phyloP scores from a whole-genome alignment of 2,113 vertebrate species.

The Tupaia tana region DNA sequence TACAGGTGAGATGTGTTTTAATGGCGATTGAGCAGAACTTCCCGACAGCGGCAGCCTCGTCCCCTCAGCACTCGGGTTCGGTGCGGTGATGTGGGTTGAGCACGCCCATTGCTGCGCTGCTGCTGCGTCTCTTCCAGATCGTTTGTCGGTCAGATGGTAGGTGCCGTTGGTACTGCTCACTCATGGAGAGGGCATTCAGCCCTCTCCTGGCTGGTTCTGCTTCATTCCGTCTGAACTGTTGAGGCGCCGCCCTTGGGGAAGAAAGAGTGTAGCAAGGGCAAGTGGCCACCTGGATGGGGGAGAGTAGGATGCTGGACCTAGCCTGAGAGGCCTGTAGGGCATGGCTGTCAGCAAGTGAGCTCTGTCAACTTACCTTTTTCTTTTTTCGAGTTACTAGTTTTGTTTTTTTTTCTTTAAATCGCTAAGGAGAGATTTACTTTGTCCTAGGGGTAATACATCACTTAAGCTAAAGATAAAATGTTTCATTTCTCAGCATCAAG shows the following conservation, averaged over 20 bases:
- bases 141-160: background rate
- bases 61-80: background rate
- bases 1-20: slow-evolving; percentile 92
- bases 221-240: background rate
- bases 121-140: background rate
- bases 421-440: slow-evolving; percentile 24
- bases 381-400: background rate
- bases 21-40: background rate
- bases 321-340: background rate
- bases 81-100: background rate
- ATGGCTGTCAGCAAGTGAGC: background rate
- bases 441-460: background rate
- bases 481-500: background rate
- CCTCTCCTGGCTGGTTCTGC: background rate
- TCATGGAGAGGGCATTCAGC: background rate
- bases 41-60: background rate
- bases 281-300: background rate
- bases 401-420: background rate
- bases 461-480: slow-evolving; percentile 7
- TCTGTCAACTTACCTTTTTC: background rate
- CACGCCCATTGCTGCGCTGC: background rate
- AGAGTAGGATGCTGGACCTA: background rate
- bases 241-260: slow-evolving; percentile 27
- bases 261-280: background rate
- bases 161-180: background rate